These are phyloP conservation scores for Ovibos moschatus DNA, from an alignment of 2,113 vertebrate genomes.

Conservation along the genomic window DNA sequence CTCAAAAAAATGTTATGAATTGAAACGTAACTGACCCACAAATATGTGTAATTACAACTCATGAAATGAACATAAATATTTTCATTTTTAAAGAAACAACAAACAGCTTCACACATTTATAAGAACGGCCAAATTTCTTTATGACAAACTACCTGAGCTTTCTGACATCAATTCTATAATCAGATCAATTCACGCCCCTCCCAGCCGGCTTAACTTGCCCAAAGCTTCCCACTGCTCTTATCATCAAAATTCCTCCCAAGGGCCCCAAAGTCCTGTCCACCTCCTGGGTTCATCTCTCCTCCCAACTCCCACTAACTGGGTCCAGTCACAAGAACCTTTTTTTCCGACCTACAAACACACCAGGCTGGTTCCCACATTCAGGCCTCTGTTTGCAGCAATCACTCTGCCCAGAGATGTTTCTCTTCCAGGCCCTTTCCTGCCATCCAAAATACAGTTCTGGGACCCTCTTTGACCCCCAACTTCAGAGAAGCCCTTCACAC, in stretches of 20 bases:
- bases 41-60: background rate
- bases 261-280: background rate
- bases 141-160: constrained; percentile 8
- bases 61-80: background rate
- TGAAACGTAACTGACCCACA: background rate
- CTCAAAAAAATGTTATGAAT: background rate
- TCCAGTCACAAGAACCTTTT: background rate
- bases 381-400: background rate
- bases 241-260: background rate
- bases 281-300: background rate
- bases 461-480: background rate
- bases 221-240: background rate
- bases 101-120: background rate
- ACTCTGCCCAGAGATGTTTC: no score
- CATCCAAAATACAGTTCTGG: background rate
- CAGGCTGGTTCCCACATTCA: background rate
- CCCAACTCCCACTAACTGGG: background rate
- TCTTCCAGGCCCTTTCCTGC: background rate
- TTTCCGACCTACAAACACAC: background rate
- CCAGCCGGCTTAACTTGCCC: background rate
- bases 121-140: background rate
- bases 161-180: background rate
- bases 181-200: background rate
- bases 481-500: background rate
- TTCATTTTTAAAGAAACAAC: constrained; percentile 2